Evolutionary conservation across 2,113 vertebrate species (phyloP).

Genomic region (Antechinus stuartii): DNA sequence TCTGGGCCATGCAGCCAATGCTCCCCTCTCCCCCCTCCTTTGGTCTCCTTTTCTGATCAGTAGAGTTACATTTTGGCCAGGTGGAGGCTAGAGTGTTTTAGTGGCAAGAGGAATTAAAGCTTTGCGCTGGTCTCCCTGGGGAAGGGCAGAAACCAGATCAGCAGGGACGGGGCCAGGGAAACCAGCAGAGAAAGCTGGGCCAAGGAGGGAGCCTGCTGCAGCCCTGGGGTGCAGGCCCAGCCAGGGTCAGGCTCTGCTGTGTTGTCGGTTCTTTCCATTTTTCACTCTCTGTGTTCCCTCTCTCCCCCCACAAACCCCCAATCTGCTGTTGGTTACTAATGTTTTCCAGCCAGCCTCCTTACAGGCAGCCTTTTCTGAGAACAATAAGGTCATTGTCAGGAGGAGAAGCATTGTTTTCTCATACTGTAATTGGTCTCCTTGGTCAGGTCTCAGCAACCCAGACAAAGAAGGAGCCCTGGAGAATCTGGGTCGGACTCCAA

Average conservation of each 20-base stretch:
- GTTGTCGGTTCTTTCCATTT: background rate
- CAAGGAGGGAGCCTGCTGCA: background rate
- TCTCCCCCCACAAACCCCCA: background rate
- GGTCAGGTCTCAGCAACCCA: background rate
- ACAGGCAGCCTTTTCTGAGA: conserved; percentile 27
- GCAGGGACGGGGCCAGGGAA: background rate
- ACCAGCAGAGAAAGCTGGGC: background rate
- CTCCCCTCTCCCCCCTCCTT: background rate
- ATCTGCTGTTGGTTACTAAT: background rate
- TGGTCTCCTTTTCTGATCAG: background rate
- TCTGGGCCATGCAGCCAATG: background rate
- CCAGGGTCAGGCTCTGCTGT: background rate
- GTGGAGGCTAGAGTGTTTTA: background rate
- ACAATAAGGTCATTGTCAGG: background rate
- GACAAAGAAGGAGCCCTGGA: background rate
- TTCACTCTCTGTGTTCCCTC: background rate
- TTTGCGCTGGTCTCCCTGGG: background rate
- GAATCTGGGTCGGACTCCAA: background rate
- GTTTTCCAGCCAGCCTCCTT: background rate
- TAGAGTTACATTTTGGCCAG: background rate
- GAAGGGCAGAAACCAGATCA: conserved; percentile 2
- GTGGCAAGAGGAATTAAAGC: background rate
- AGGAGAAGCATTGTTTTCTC: background rate
- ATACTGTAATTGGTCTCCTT: background rate
- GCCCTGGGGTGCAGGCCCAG: background rate